Evolutionary conservation across 2,797 vertebrate genomes (phyloP).

Genomic region (Bovichtus variegatus): DNA sequence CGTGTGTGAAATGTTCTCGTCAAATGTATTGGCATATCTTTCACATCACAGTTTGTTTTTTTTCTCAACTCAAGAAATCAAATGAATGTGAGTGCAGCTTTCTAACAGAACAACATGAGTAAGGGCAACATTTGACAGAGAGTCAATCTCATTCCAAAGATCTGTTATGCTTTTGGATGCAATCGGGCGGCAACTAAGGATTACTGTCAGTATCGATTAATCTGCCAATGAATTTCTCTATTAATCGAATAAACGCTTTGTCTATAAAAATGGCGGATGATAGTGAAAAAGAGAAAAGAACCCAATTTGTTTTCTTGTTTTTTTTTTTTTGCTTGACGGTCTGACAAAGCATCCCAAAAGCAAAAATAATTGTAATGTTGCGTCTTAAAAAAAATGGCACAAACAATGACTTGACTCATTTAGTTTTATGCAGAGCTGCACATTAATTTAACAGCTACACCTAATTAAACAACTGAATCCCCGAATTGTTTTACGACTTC

Average conservation of each 20-base stretch:
- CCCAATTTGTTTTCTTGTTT: not conserved
- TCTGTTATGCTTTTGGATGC: not conserved
- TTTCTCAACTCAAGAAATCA: not conserved
- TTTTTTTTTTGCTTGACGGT: not conserved
- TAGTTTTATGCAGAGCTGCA: not conserved
- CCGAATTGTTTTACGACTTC: not conserved
- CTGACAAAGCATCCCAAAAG: not conserved
- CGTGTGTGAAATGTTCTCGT: conserved; percentile 50
- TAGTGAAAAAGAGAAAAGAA: not conserved
- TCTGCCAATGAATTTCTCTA: not conserved
- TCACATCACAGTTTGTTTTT: conserved; percentile 24
- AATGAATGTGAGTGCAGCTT: conserved; percentile 8
- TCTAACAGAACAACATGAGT: not conserved
- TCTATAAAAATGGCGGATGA: not conserved
- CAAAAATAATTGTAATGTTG: not conserved
- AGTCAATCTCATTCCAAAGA: not conserved
- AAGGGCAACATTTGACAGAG: not conserved
- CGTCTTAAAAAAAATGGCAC: not conserved
- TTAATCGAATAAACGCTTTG: not conserved
- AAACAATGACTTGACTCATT: not conserved
- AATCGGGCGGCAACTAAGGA: not conserved
- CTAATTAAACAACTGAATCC: not conserved
- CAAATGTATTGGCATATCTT: conserved; percentile 40
- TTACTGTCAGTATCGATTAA: not conserved
- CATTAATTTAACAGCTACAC: no score